These are phyloP conservation scores for Hybognathus amarus DNA, from an alignment of 2,797 vertebrate genomes.

Conservation along the genomic window DNA sequence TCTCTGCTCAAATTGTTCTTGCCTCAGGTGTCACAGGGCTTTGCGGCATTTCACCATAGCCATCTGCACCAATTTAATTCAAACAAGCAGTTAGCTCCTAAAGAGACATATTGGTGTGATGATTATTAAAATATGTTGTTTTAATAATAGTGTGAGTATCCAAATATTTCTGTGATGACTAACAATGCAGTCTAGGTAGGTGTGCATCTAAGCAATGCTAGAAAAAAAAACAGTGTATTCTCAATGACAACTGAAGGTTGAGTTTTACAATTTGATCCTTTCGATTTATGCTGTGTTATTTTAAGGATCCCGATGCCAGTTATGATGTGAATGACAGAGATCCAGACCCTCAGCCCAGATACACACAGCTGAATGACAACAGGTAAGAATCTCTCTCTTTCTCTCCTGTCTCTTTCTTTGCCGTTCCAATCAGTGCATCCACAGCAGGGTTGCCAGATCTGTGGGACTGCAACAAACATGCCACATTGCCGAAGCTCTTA, in stretches of 20 bases:
- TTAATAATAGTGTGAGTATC: not conserved
- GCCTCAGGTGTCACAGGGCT: constrained; percentile 32
- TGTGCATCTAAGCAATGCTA: not conserved
- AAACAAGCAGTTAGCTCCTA: constrained; percentile 6
- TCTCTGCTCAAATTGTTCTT: not conserved
- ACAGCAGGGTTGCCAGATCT: constrained; percentile 26
- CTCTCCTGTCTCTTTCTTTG: constrained; percentile 9
- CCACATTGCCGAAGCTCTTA: constrained; percentile 17
- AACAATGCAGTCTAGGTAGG: not conserved
- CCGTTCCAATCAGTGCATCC: constrained; percentile 17
- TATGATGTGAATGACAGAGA: constrained; percentile 98
- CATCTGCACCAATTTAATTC: constrained; percentile 14
- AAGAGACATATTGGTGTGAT: not conserved
- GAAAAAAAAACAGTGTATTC: not conserved
- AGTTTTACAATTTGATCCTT: not conserved
- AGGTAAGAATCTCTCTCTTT: constrained; percentile 74
- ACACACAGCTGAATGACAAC: constrained; percentile 98
- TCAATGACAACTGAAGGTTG: not conserved
- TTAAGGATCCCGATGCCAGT: constrained; percentile 92
- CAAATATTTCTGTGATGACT: not conserved
- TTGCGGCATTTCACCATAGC: constrained; percentile 2
- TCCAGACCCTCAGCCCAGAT: constrained; percentile 94
- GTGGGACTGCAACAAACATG: constrained; percentile 10
- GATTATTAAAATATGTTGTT: not conserved
- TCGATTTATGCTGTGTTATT: constrained; percentile 36